A percentile compares a stretch with the other conserved stretches of the same genome.
Conservation (phyloP, 2,888 invertebrate species). For the Margaritifera margaritifera region DNA sequence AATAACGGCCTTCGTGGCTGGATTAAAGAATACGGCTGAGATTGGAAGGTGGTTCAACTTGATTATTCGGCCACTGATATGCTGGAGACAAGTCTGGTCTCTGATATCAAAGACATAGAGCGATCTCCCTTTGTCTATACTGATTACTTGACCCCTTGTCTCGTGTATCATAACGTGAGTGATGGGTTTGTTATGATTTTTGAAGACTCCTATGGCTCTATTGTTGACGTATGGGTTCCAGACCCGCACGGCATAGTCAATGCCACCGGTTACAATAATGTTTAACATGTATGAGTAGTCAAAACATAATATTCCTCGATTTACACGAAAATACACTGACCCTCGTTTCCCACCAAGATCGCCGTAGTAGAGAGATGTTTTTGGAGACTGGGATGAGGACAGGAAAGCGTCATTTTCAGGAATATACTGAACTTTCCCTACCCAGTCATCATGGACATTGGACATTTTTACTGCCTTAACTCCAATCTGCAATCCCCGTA, state of each 20-base stretch:
- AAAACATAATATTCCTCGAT: constrained; percentile 74
- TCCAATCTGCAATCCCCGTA: constrained; percentile 71
- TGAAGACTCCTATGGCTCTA: constrained; percentile 79
- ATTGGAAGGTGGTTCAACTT: constrained; percentile 47
- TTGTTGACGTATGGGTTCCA: constrained; percentile 87
- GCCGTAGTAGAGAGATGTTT: constrained; percentile 78
- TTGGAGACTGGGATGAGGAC: constrained; percentile 79
- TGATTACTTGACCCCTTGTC: constrained; percentile 80
- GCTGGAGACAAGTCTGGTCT: constrained; percentile 81
- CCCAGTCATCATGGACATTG: constrained; percentile 80
- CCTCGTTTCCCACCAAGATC: constrained; percentile 77
- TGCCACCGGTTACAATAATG: constrained; percentile 78
- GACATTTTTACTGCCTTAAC: constrained; percentile 76
- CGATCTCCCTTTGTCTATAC: constrained; percentile 81
- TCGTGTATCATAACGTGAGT: constrained; percentile 81
- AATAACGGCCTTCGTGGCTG: constrained; percentile 43
- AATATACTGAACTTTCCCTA: constrained; percentile 82
- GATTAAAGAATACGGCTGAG: constrained; percentile 48
- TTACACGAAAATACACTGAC: constrained; percentile 75
- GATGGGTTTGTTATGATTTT: constrained; percentile 76
- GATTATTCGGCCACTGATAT: constrained; percentile 69
- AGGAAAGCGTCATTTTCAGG: constrained; percentile 80
- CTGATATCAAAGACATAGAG: constrained; percentile 85
- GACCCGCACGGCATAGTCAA: constrained; percentile 83
- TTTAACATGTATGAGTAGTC: constrained; percentile 65